phyloP scores from a whole-genome alignment of 1,140 invertebrate species.

The Phthorimaea operculella region DNA sequence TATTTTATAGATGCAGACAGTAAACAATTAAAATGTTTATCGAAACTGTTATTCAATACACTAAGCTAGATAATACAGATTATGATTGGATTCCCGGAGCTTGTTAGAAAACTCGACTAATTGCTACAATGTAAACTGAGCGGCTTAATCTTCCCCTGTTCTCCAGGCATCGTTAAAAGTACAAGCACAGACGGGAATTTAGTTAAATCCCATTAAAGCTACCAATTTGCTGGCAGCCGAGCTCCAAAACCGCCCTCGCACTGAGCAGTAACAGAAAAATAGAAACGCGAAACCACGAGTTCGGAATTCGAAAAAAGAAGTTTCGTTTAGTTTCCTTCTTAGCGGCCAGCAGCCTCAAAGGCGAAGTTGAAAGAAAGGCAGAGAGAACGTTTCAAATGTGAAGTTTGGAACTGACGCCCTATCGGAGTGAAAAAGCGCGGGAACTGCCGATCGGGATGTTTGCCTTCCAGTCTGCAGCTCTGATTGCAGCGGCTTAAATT shows the following conservation, averaged over 20 bases:
- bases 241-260: conserved; percentile 17
- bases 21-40: too few species aligned
- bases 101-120: too few species aligned
- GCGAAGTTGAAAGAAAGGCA: conserved; percentile 41
- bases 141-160: not conserved
- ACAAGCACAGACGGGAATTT: conserved; percentile 6
- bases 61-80: too few species aligned
- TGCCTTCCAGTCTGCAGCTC: conserved; percentile 19
- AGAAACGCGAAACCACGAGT: conserved; percentile 27
- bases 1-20: too few species aligned
- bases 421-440: conserved; percentile 31
- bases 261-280: conserved; percentile 6
- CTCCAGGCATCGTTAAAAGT: not conserved
- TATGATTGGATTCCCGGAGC: too few species aligned
- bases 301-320: conserved; percentile 27
- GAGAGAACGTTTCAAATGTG: conserved; percentile 32
- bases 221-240: conserved; percentile 7
- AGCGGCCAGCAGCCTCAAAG: conserved; percentile 35
- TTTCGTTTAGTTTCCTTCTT: conserved; percentile 25
- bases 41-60: too few species aligned
- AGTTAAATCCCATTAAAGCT: conserved; percentile 3
- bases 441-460: conserved; percentile 11
- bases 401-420: conserved; percentile 29
- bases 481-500: conserved; percentile 27
- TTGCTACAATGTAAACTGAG: too few species aligned